phyloP scores from a whole-genome alignment of 2,888 invertebrate species.

The Unio pictorum region DNA sequence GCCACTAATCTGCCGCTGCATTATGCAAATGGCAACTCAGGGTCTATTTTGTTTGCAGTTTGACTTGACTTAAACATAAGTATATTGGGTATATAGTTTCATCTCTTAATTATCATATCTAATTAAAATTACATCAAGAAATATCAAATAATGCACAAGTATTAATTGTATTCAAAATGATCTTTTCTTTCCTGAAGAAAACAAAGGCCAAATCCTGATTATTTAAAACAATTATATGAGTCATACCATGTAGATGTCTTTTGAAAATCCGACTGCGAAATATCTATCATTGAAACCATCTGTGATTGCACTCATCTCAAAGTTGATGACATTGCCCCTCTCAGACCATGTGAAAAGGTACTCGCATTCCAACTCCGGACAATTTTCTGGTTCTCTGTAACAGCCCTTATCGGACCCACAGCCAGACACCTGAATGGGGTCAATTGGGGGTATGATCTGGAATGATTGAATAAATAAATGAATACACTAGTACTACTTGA shows the following conservation, averaged over 20 bases:
- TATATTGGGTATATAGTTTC: no score
- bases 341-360: constrained; percentile 66
- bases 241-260: constrained; percentile 66
- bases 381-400: constrained; percentile 66
- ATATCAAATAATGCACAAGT: no score
- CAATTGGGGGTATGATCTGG: constrained; percentile 42
- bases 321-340: constrained; percentile 21
- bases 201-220: no score
- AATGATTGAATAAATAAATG: not conserved
- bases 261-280: constrained; percentile 66
- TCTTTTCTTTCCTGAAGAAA: no score
- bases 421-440: constrained; percentile 50
- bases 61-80: no score
- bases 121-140: not conserved
- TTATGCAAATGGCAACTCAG: no score
- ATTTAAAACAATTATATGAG: no score
- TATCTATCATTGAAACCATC: constrained; percentile 65
- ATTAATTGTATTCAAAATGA: no score
- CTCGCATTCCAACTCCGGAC: constrained; percentile 63
- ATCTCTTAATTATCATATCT: not conserved
- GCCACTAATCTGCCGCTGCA: no score
- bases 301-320: constrained; percentile 61
- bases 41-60: no score
- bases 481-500: not conserved
- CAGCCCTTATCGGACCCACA: constrained; percentile 68